Base-by-base conservation (phyloP, 1,140 invertebrate genomes). In the Brachionus sp. region DNA sequence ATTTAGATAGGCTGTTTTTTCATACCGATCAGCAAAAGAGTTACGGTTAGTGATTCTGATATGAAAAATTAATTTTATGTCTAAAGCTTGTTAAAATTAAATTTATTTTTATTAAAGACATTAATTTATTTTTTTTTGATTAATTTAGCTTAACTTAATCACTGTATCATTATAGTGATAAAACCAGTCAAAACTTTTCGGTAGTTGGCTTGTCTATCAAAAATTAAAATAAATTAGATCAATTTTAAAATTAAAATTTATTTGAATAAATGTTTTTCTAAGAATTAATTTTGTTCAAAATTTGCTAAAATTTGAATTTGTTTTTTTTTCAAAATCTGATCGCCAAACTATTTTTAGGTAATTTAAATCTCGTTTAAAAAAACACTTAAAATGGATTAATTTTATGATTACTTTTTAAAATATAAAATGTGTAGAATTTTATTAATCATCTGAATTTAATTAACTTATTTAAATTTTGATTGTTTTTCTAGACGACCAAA, bases 121-220 rank as follows among this genome's bases (percentile, higher is more conserved):
- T 19, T 25, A 42, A n/a, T n/a, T 10, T 10, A 42, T 2, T 23
- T 39, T 70, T 23, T 70, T 39, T 37, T 70, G 13, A 19, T 37
- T 37, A 37, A 19, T 70, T 70, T 39, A 42, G 66, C 66, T 70
- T 70, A 70, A 70, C 66, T 70, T 70, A 70, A 70, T 37, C 16
- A 70, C 66, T 35, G 66, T 70, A 70, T 70, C 66, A 35, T 70
- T 70, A 70, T 70, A 70, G 44, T 75, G 70, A 29, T 75, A 75
- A 13, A 75, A 75, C 70, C 70, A 75, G 19, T 75, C 42, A 50
- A 75, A 75, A 75, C 39, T 75, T 46, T 23, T 10, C 12, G 42
- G 70, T 46, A 46, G 23, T 25, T 75, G 10, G n/a, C 33, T 46
- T 0, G 12, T 50, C 25, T 25, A 13, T 13, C 25, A 46, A 46